Evolutionary conservation across 2,888 invertebrate species (phyloP).

Genomic region (Cyclophora punctaria): DNA sequence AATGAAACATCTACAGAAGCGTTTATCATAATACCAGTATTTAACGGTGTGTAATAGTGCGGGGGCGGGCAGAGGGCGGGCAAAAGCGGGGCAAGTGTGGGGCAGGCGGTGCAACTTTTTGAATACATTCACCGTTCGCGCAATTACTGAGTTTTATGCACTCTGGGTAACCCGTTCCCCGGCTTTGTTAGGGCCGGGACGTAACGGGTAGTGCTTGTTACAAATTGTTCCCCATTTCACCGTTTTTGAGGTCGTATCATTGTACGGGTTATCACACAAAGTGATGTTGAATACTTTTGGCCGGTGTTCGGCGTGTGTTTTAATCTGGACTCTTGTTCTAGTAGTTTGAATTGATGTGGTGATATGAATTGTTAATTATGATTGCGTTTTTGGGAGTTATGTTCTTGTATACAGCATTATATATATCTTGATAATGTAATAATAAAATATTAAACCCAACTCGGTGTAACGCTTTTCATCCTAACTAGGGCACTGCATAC

Average conservation of each 20-base stretch:
- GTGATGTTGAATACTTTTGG: neutral
- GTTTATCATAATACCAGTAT: too few relatives aligned
- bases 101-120: slow-evolving; percentile 12
- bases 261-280: neutral
- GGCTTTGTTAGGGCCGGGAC: neutral
- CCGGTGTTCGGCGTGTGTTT: neutral
- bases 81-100: neutral
- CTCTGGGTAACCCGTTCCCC: slow-evolving; percentile 2
- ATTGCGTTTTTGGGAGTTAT: neutral
- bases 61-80: too few relatives aligned
- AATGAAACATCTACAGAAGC: too few relatives aligned
- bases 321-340: neutral
- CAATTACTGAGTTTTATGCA: slow-evolving; percentile 25
- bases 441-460: too few relatives aligned
- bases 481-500: too few relatives aligned
- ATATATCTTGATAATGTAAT: too few relatives aligned
- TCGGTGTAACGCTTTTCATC: too few relatives aligned
- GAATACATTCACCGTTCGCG: slow-evolving; percentile 21
- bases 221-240: neutral
- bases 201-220: neutral
- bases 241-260: neutral
- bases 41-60: too few relatives aligned
- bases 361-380: neutral
- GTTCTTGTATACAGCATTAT: too few relatives aligned
- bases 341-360: neutral